These are phyloP conservation scores for Apus apus DNA, from an alignment of 2,113 vertebrate genomes.

Conservation along the genomic window DNA sequence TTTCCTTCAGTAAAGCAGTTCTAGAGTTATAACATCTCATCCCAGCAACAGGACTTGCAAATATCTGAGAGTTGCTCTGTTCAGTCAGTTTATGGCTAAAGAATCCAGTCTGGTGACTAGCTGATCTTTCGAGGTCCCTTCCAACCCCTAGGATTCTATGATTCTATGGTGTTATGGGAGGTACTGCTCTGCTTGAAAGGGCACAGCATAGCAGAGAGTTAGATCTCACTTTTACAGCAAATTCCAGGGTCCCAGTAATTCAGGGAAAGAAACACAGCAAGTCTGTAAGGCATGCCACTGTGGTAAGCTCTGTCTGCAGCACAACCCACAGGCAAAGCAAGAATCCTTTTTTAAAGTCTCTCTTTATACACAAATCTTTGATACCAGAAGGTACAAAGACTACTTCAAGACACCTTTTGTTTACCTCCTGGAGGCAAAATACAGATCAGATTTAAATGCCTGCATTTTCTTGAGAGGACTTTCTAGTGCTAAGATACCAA, in stretches of 20 bases:
- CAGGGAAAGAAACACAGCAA: neutral
- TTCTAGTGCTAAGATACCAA: neutral
- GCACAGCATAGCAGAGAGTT: fast-evolving
- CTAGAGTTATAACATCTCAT: neutral
- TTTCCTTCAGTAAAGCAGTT: neutral
- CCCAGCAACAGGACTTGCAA: neutral
- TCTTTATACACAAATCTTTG: neutral
- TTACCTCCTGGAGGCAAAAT: neutral
- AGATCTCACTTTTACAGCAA: neutral
- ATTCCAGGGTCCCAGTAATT: neutral
- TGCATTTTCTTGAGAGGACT: neutral
- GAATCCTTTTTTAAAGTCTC: neutral
- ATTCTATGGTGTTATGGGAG: neutral
- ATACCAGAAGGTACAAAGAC: neutral
- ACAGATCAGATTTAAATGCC: neutral
- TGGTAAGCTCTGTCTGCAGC: neutral
- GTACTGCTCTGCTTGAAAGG: neutral
- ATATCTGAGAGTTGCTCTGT: neutral
- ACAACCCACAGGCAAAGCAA: neutral
- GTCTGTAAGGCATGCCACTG: neutral
- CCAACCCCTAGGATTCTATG: no score
- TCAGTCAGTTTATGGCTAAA: neutral
- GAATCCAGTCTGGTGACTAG: neutral
- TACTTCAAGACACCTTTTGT: neutral
- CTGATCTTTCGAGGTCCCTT: no score